phyloP scores from a whole-genome alignment of 2,797 vertebrate genomes.

The Lutjanus campechanus region DNA sequence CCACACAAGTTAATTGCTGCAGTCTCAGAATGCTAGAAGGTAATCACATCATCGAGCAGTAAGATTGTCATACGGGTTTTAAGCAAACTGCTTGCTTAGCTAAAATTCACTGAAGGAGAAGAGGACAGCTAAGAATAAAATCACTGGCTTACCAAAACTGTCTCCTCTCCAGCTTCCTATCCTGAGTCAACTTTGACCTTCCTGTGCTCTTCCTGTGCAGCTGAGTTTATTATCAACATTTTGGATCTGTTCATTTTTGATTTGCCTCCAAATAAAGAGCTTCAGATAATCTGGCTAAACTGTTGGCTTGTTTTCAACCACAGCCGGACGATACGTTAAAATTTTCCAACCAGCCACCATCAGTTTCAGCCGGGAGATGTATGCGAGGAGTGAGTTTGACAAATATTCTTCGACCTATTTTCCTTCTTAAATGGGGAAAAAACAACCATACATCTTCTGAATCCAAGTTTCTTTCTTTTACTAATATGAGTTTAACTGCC shows the following conservation, averaged over 20 bases:
- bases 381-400: too few species aligned
- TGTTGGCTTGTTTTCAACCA: not conserved
- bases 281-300: not conserved
- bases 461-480: too few species aligned
- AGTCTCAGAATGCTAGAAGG: not conserved
- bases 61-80: not conserved
- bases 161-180: not conserved
- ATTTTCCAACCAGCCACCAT: too few species aligned
- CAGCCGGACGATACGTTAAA: too few species aligned
- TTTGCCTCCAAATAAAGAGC: not conserved
- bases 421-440: too few species aligned
- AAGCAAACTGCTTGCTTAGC: not conserved
- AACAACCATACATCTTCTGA: too few species aligned
- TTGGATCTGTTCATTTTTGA: not conserved
- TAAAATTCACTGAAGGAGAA: not conserved
- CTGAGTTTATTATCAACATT: not conserved
- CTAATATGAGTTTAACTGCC: too few species aligned
- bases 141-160: not conserved
- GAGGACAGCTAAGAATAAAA: not conserved
- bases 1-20: not conserved
- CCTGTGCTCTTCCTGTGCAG: not conserved
- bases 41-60: not conserved
- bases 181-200: not conserved
- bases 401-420: too few species aligned
- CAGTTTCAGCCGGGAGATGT: too few species aligned